A percentile compares a stretch with the other conserved stretches of the same genome.
Evolutionary conservation across 1,140 invertebrate genomes (phyloP).

Genomic region (Pachypeltis micranthus): DNA sequence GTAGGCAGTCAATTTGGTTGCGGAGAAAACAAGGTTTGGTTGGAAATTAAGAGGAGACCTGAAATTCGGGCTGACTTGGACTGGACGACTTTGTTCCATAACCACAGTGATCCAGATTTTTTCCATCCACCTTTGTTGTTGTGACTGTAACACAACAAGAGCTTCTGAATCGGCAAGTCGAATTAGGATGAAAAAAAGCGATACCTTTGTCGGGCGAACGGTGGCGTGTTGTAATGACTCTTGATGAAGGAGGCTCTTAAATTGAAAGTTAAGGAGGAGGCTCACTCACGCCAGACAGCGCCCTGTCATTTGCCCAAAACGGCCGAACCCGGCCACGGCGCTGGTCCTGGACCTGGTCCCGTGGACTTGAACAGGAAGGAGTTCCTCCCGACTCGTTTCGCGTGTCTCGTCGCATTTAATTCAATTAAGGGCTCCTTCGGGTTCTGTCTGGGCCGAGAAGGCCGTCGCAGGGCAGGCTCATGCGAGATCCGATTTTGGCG

Average conservation of each 20-base stretch:
- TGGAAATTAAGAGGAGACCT: too few relatives aligned
- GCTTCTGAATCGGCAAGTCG: background rate
- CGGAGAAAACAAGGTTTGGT: too few relatives aligned
- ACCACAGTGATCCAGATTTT: conserved; percentile 2
- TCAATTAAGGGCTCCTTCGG: background rate
- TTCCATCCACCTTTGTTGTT: background rate
- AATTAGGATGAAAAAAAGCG: too few relatives aligned
- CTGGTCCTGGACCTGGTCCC: background rate
- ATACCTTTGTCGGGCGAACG: conserved; percentile 1
- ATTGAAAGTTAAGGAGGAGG: background rate
- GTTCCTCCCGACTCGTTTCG: conserved; percentile 1
- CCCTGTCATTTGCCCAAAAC: conserved; percentile 10
- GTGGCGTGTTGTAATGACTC: conserved; percentile 8
- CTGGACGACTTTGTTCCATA: too few relatives aligned
- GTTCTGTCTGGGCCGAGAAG: background rate
- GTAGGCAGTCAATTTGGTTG: too few relatives aligned
- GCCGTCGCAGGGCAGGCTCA: too few relatives aligned
- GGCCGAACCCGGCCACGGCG: too few relatives aligned
- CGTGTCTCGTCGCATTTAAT: conserved; percentile 10
- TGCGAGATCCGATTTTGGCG: background rate
- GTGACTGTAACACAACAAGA: background rate
- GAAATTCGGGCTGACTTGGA: too few relatives aligned
- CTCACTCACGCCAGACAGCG: background rate
- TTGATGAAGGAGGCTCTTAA: conserved; percentile 1
- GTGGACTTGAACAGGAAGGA: background rate